Conservation (phyloP, 2,888 invertebrate genomes). For the Sicus ferrugineus region DNA sequence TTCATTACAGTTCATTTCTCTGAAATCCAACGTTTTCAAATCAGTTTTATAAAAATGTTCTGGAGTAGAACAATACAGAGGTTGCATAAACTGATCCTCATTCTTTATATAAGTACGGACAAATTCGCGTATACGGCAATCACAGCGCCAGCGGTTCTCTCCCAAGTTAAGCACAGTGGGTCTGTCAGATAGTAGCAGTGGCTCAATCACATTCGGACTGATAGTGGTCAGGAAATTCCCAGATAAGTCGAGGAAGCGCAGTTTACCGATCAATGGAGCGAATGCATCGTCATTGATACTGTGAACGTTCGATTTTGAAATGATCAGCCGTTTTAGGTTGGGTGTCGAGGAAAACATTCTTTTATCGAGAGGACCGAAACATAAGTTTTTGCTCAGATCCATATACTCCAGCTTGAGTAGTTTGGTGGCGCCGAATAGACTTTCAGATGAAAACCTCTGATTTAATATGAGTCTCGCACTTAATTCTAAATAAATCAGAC, state of each 20-base stretch:
- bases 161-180: constrained; percentile 46
- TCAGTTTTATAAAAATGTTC: constrained; percentile 44
- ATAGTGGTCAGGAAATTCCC: constrained; percentile 51
- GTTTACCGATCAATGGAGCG: constrained; percentile 40
- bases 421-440: constrained; percentile 49
- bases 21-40: constrained; percentile 44
- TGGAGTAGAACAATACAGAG: constrained; percentile 52
- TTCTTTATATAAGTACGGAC: constrained; percentile 42
- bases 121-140: constrained; percentile 48
- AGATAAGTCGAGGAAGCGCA: constrained; percentile 51
- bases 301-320: constrained; percentile 47
- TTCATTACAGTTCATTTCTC: constrained; percentile 35
- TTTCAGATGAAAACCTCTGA: constrained; percentile 39
- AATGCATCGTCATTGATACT: constrained; percentile 52
- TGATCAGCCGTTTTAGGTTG: constrained; percentile 47
- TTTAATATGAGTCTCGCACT: constrained; percentile 49
- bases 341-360: constrained; percentile 49
- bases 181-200: constrained; percentile 37
- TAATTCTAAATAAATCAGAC: constrained; percentile 48
- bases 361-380: constrained; percentile 46
- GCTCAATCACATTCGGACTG: constrained; percentile 37
- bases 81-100: constrained; percentile 47
- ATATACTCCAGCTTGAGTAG: constrained; percentile 47
- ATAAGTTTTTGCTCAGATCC: constrained; percentile 53
- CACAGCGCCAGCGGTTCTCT: constrained; percentile 54